Conservation (phyloP, 2,797 vertebrate genomes). For the Siniperca undulata region DNA sequence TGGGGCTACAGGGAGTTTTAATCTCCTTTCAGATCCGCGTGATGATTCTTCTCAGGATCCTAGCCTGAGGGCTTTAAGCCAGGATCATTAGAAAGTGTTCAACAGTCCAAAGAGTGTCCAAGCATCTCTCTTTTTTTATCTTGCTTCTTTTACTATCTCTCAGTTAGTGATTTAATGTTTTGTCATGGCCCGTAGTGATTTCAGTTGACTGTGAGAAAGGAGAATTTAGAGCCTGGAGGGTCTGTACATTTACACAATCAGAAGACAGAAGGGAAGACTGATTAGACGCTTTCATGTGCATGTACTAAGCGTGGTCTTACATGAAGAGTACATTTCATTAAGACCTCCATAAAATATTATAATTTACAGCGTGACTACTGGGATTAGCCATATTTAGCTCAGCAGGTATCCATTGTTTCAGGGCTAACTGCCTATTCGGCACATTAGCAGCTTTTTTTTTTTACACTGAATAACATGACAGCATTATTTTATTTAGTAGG, state of each 20-base stretch:
- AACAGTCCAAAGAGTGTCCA: constrained; percentile 60
- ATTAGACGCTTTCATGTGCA: constrained; percentile 17
- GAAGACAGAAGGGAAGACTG: background rate
- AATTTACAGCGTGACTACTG: background rate
- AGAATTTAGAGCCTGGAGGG: constrained; percentile 14
- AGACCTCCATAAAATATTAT: constrained; percentile 1
- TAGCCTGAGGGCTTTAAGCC: constrained; percentile 60
- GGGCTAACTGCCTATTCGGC: background rate
- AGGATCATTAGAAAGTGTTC: constrained; percentile 75
- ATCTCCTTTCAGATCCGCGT: constrained; percentile 70
- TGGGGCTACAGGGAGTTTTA: constrained; percentile 73
- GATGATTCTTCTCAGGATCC: constrained; percentile 66
- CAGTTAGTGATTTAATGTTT: constrained; percentile 56
- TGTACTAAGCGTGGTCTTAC: constrained; percentile 3
- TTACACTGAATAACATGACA: constrained; percentile 15
- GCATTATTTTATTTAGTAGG: constrained; percentile 16
- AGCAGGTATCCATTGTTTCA: background rate
- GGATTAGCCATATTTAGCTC: constrained; percentile 20
- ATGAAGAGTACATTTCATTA: constrained; percentile 12
- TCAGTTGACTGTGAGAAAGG: constrained; percentile 37
- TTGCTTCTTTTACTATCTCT: constrained; percentile 33
- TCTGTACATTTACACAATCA: constrained; percentile 17
- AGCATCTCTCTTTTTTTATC: constrained; percentile 20
- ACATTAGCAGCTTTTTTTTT: constrained; percentile 4
- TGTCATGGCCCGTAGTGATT: constrained; percentile 39